Percentiles rank a stretch among this genome's conserved stretches.
Evolutionary conservation across 1,140 invertebrate genomes (phyloP).

Genomic region (Neotoxoptera formosana): DNA sequence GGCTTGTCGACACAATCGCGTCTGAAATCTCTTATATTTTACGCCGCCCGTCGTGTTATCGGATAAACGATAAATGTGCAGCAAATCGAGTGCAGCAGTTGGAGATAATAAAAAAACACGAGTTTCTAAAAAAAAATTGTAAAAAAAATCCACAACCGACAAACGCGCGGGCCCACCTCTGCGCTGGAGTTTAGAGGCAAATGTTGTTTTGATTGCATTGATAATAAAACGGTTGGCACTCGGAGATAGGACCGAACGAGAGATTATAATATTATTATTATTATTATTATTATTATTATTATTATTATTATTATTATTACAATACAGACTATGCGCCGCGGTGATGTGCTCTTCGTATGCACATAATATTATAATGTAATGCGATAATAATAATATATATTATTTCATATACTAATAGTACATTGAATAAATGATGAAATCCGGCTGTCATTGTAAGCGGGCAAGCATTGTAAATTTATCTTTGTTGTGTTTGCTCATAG

Average conservation of each 20-base stretch:
- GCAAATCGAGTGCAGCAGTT: background rate
- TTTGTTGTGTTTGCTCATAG: background rate
- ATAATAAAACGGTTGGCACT: background rate
- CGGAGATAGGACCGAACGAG: background rate
- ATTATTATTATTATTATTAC: too few species aligned
- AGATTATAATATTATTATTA: too few species aligned
- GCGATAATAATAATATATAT: background rate
- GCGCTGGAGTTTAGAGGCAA: background rate
- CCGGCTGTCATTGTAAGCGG: background rate
- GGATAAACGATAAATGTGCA: background rate
- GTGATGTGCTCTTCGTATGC: background rate
- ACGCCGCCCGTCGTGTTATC: background rate
- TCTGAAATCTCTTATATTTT: too few species aligned
- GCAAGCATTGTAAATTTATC: background rate
- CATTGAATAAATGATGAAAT: constrained; percentile 32
- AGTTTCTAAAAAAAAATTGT: background rate
- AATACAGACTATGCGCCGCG: too few species aligned
- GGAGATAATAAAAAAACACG: background rate
- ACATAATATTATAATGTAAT: background rate
- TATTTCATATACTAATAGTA: background rate
- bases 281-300: too few species aligned
- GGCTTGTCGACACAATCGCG: background rate
- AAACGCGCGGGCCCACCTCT: background rate
- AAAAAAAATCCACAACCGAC: background rate
- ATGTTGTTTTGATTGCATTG: background rate